Evolutionary conservation across 2,113 vertebrate species (phyloP).

Genomic region (Neofelis nebulosa): DNA sequence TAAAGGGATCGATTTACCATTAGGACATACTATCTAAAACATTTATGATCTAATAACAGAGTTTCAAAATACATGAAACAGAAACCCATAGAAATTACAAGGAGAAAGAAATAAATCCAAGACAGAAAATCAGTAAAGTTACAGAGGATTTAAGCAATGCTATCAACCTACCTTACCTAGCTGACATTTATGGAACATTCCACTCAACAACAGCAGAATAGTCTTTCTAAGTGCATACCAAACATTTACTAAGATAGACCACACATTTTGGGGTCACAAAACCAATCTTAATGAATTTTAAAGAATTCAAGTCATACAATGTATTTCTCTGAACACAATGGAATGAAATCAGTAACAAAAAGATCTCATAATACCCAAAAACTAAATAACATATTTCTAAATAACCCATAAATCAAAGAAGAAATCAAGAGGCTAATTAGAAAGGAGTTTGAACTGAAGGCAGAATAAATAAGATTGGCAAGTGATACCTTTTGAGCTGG

Average conservation of each 20-base stretch:
- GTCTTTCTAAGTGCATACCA: not conserved
- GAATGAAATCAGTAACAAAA: not conserved
- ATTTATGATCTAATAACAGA: not conserved
- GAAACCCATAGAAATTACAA: not conserved
- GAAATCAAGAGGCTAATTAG: conserved; percentile 18
- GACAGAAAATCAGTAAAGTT: not conserved
- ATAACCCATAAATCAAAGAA: not conserved
- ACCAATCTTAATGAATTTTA: conserved; percentile 16
- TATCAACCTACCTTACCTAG: not conserved
- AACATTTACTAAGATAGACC: not conserved
- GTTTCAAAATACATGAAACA: not conserved
- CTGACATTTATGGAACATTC: not conserved
- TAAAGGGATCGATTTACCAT: not conserved
- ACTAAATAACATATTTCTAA: not conserved
- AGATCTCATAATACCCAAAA: not conserved
- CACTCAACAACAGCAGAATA: not conserved
- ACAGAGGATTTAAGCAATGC: not conserved
- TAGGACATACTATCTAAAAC: not conserved
- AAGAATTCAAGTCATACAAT: not conserved
- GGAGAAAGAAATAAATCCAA: conserved; percentile 20
- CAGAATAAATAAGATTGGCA: not conserved
- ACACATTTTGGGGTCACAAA: conserved; percentile 7
- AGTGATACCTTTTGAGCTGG: not conserved
- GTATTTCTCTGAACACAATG: conserved; percentile 6
- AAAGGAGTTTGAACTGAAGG: not conserved